phyloP scores from a whole-genome alignment of 1,140 invertebrate genomes.

The Danaus melanippus region DNA sequence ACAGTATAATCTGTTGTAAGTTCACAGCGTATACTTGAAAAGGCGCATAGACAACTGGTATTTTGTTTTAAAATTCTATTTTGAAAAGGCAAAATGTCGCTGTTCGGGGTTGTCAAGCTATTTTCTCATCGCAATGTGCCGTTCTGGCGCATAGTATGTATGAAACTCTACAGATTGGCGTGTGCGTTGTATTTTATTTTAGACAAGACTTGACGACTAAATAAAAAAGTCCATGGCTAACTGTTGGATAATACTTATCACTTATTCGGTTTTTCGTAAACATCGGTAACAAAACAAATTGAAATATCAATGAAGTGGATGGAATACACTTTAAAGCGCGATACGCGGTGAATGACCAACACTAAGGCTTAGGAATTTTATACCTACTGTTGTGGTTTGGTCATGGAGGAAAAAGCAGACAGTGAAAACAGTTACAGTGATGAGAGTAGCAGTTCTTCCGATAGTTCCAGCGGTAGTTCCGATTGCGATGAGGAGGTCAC shows the following conservation, averaged over 20 bases:
- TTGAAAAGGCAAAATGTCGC: conserved; percentile 67
- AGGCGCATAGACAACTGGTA: conserved; percentile 44
- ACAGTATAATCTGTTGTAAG: conserved; percentile 7
- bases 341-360: conserved; percentile 20
- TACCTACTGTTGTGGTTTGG: conserved; percentile 15
- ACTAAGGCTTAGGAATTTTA: conserved; percentile 14
- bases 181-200: conserved; percentile 69
- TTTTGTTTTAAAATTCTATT: conserved; percentile 61
- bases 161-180: conserved; percentile 63
- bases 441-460: conserved; percentile 55
- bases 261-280: conserved; percentile 60
- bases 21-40: conserved; percentile 17
- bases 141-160: conserved; percentile 70
- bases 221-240: conserved; percentile 58
- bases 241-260: conserved; percentile 42
- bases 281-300: conserved; percentile 56
- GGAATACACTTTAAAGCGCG: conserved; percentile 31
- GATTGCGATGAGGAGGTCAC: conserved; percentile 71
- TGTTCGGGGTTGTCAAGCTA: conserved; percentile 68
- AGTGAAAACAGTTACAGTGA: conserved; percentile 63
- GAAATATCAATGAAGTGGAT: conserved; percentile 49
- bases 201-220: conserved; percentile 66
- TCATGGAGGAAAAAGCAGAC: conserved; percentile 58
- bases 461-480: conserved; percentile 55
- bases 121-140: conserved; percentile 71